Evolutionary conservation across 2,888 invertebrate species (phyloP).

Genomic region (Euzophera pinguis): DNA sequence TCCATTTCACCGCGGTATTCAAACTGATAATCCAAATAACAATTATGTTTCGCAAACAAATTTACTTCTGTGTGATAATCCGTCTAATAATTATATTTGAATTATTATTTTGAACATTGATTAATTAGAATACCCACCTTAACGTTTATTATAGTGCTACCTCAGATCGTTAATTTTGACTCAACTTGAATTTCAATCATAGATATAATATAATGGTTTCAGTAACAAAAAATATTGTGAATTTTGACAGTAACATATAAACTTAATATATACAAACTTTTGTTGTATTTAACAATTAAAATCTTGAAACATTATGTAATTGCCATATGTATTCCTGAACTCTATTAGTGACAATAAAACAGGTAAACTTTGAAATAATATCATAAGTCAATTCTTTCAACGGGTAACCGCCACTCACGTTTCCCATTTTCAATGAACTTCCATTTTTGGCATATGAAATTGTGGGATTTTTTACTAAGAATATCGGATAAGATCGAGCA

Average conservation of each 20-base stretch:
- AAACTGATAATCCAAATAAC: constrained; percentile 9
- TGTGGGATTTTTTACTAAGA: background rate
- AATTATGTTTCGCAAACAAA: background rate
- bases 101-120: constrained; percentile 10
- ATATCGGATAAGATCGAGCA: constrained; percentile 1
- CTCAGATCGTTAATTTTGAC: background rate
- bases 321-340: no score
- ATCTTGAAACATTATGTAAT: no score
- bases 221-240: no score
- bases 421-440: background rate
- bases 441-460: constrained; percentile 4
- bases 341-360: no score
- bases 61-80: background rate
- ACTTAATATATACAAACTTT: no score
- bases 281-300: no score
- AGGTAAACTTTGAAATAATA: no score
- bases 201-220: no score
- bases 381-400: no score
- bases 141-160: background rate
- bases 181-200: no score
- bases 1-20: constrained; percentile 19
- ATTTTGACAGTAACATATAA: no score
- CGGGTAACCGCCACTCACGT: no score
- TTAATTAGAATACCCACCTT: constrained; percentile 20
- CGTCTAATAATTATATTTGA: background rate